Base-by-base conservation (phyloP, 2,113 vertebrate species). In the Vanacampus margaritifer region DNA sequence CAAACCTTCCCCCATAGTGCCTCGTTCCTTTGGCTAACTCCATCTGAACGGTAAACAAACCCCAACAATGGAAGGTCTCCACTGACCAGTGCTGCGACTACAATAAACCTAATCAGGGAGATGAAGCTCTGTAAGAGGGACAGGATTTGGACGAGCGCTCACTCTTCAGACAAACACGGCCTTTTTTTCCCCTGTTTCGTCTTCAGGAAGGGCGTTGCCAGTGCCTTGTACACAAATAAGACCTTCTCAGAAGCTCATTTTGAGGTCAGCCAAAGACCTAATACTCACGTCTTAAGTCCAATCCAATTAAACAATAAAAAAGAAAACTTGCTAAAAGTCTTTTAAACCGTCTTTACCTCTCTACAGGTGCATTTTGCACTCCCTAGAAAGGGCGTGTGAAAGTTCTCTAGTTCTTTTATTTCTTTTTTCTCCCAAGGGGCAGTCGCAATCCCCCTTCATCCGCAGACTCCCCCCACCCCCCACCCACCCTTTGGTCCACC, bases 341-440 rank as follows among this genome's bases (percentile, higher is more conserved):
- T 68, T 26, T 16, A 66, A 75, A 62, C 50, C n/a, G 54, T 50
- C 58, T 77, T 59, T 53, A 70, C 71, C 74, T 75, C 75, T 69
- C 58, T 69, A 82, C 88, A 91, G 89, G 88, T 91, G 88, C 79
- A 72, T 16, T 73, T 75, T 76, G 71, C 80, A 39, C 66, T 78
- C 54, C 65, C 68, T 6, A 24, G 64, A 61, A 68, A 76, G 85
- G 82, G 72, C 79, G 77, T 87, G 88, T 89, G 89, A 89, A 90
- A 87, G 85, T 86, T 74, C 75, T 86, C 85, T 77, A 11, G 46
- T 32, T 75, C 83, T 81, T 87, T 85, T 86, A 84, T 85, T 76
- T 83, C 80, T 71, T 76, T n/a, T 51, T 67, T 68, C 73, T 85
- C 86, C 82, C 85, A 68, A 64, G 82, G 75, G 84, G 61, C 60